These are phyloP conservation scores for Anneissia japonica DNA, from an alignment of 35 echinoderm and acorn worm genomes.

Conservation along the genomic window DNA sequence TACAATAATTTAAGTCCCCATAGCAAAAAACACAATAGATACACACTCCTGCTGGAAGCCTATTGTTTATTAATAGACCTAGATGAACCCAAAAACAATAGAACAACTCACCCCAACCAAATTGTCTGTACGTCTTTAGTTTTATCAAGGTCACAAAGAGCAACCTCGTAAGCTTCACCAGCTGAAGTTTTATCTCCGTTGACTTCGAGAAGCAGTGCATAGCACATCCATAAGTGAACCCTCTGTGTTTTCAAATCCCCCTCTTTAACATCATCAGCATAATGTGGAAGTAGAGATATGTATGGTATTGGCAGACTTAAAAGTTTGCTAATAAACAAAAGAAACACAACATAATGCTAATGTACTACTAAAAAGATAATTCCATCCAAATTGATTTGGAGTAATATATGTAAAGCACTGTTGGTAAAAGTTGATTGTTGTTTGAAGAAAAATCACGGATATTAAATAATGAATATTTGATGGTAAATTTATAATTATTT, in stretches of 20 bases:
- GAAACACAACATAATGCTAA: background rate
- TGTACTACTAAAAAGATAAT: no score
- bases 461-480: no score
- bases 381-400: no score
- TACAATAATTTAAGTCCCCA: no score
- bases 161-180: background rate
- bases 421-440: no score
- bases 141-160: background rate
- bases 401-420: no score
- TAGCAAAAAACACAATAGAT: no score
- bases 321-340: background rate
- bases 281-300: background rate
- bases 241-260: background rate
- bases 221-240: constrained; percentile 1
- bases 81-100: background rate
- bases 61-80: no score
- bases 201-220: background rate
- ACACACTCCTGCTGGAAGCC: no score
- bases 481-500: no score
- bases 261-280: background rate
- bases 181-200: background rate
- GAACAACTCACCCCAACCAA: constrained; percentile 3
- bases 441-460: no score
- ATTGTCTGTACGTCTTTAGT: background rate
- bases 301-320: background rate